Evolutionary conservation across 2,113 vertebrate genomes (phyloP), one percentile per base, ranked within the genome.

Genomic region (Bombycilla garrulus): DNA sequence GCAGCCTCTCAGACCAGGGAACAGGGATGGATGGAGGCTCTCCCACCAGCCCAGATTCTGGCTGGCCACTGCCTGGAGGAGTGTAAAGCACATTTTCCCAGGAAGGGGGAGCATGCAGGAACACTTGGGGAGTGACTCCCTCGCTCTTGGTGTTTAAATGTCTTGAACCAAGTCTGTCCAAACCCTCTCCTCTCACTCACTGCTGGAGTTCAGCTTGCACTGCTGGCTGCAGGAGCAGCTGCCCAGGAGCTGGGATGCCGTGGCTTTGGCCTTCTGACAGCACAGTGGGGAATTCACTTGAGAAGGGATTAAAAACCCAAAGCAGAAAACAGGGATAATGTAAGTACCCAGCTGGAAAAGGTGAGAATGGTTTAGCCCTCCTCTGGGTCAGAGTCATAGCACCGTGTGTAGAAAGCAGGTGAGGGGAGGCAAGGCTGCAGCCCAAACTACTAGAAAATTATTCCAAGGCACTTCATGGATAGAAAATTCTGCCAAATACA

Each of bases 391-490:
- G 90, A 78, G 81, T 98, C 90, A 92, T 98, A 98, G 98, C 98
- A 98, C 98, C 98, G 35, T 95, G 50, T 91, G 85, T 96, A 95
- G 94, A 97, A 97, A 97, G 93, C 96, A 93, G 42, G 13, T 45
- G 44, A 94, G 89, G 95, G 95, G 94, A 97, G 87, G 93, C 84
- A 96, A 97, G 93, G 88, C 81, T 95, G 82, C 88, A 97, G 96
- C 97, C 97, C 93, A 57, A 87, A 78, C 90, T 80, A 91, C 90
- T 91, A 81, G 90, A 93, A 97, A 97, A 97, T 85, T 94, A 97
- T 90, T 97, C 93, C 97, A 98, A 98, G 98, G 98, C 98, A 98
- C 98, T 98, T 98, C 38, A 98, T 97, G 97, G 96, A 98, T 98
- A 97, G 88, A 98, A 98, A 98, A 97, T 76, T 85, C 86, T 70